phyloP scores from a whole-genome alignment of 92 coral and sea anemone species.

The Paramuricea clavata region DNA sequence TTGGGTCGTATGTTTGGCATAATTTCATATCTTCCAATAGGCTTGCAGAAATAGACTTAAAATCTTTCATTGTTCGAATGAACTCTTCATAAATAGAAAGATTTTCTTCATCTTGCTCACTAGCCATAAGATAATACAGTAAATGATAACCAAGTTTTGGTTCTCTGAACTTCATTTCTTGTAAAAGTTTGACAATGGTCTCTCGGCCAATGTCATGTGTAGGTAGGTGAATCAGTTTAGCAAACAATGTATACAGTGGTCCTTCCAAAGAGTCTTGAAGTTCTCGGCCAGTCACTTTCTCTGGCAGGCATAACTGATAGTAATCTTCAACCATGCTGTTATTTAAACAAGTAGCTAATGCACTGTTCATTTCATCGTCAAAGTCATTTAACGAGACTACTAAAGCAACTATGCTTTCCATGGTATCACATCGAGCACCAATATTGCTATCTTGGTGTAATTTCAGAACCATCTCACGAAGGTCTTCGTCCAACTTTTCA shows the following conservation, averaged over 20 bases:
- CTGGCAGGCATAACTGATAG: constrained; percentile 33
- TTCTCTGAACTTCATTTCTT: constrained; percentile 86
- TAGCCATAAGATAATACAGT: constrained; percentile 84
- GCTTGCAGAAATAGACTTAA: constrained; percentile 79
- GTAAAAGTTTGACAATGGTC: constrained; percentile 82
- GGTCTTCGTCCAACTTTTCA: constrained; percentile 86
- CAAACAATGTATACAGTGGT: constrained; percentile 48
- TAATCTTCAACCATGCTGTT: constrained; percentile 89
- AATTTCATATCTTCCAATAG: constrained; percentile 91
- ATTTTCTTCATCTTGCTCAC: constrained; percentile 91
- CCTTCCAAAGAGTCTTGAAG: constrained; percentile 20
- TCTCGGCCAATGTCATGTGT: constrained; percentile 93
- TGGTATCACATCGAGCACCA: constrained; percentile 73
- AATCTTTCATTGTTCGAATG: constrained; percentile 84
- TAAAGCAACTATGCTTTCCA: constrained; percentile 84
- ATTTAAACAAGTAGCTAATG: constrained; percentile 92
- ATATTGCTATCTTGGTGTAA: constrained; percentile 89
- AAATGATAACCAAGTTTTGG: constrained; percentile 92
- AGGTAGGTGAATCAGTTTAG: constrained; percentile 89
- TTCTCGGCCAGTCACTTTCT: constrained; percentile 45
- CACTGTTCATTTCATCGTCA: constrained; percentile 89
- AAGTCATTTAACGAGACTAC: constrained; percentile 86
- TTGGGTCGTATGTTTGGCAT: constrained; percentile 88
- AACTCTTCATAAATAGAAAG: constrained; percentile 97
- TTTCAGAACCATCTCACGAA: constrained; percentile 84